Conservation (phyloP, 1,140 invertebrate genomes). For the Sinella curviseta region DNA sequence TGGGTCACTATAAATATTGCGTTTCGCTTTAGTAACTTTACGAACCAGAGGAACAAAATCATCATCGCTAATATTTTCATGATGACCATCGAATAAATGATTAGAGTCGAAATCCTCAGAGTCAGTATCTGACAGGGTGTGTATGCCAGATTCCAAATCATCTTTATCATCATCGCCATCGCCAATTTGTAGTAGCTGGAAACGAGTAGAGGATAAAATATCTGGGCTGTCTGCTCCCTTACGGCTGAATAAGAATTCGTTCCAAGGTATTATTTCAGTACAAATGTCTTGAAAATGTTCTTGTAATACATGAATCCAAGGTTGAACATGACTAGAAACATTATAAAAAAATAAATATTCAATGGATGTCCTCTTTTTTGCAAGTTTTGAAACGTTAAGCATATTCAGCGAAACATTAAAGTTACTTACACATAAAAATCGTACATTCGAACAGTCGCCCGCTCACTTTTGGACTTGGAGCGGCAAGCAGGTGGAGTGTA, state of each 20-base stretch:
- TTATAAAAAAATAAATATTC: neutral
- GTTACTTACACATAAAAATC: neutral
- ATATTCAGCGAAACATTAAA: neutral
- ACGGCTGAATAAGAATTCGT: neutral
- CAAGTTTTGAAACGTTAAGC: neutral
- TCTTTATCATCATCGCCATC: neutral
- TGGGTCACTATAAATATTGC: slow-evolving; percentile 14
- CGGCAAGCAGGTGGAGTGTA: neutral
- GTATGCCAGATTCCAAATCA: neutral
- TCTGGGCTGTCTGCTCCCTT: neutral
- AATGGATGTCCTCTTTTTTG: too few relatives aligned
- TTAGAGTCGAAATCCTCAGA: slow-evolving; percentile 4
- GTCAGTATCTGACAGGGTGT: neutral
- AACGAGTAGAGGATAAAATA: neutral
- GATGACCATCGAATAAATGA: neutral
- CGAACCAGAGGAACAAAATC: neutral
- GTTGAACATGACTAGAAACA: neutral
- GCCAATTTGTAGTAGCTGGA: neutral
- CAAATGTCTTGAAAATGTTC: neutral
- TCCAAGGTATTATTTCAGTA: neutral
- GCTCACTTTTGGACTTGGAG: neutral
- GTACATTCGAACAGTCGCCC: neutral
- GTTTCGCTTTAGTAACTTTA: neutral
- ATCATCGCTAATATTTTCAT: neutral
- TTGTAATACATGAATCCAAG: neutral